phyloP scores from a whole-genome alignment of 2,888 invertebrate species.

The Amblyjoppa fuscipennis region DNA sequence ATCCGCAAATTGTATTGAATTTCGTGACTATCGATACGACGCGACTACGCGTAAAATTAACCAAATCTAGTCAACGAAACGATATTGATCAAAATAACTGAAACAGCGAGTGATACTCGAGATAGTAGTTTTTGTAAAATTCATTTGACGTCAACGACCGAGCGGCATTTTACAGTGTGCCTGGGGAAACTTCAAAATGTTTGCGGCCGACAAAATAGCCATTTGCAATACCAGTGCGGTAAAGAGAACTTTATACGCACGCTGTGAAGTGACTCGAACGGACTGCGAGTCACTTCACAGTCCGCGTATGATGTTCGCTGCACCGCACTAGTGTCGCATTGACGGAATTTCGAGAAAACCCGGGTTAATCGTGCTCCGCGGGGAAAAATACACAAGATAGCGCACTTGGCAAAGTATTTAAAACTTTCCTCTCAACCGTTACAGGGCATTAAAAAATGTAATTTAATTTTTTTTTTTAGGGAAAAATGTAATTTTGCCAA shows the following conservation, averaged over 20 bases:
- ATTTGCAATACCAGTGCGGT: no score
- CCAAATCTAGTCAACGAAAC: background rate
- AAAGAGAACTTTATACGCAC: no score
- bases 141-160: background rate
- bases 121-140: background rate
- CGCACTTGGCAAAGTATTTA: no score
- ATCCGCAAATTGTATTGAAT: background rate
- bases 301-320: no score
- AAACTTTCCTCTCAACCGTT: no score
- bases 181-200: background rate
- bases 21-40: background rate
- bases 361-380: no score
- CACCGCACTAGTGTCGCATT: no score
- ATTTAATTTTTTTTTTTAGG: background rate
- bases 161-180: background rate
- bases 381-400: no score
- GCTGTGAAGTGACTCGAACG: no score
- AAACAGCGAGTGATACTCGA: background rate
- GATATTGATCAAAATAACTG: background rate
- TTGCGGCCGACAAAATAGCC: background rate
- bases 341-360: no score
- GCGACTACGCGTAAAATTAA: background rate
- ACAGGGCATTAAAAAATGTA: no score
- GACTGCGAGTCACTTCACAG: no score
- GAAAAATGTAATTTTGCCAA: background rate